Conservation (phyloP, 2,113 vertebrate species). For the Phyllostomus hastatus region DNA sequence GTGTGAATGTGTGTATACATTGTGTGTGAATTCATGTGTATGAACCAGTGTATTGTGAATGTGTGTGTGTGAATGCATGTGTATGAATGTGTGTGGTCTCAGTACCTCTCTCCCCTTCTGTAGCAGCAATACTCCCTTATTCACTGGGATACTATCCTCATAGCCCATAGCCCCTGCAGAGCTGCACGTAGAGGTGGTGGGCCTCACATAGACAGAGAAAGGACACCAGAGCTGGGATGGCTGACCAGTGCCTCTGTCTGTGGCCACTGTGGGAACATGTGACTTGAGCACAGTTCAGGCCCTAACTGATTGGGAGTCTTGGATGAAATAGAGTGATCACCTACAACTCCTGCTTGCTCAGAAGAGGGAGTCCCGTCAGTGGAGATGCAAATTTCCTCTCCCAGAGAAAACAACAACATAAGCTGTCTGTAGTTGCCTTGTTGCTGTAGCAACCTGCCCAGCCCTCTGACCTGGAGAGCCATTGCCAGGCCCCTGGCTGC, state of each 20-base stretch:
- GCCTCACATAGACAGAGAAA: background rate
- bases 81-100: background rate
- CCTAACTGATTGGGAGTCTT: background rate
- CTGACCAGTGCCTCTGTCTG: accelerated
- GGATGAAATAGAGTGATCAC: too few species aligned
- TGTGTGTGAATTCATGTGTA: background rate
- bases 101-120: background rate
- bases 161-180: background rate
- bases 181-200: background rate
- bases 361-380: accelerated
- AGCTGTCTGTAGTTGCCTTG: background rate
- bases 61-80: background rate
- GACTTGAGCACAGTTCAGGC: background rate
- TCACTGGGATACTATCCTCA: background rate
- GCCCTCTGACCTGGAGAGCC: accelerated
- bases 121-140: background rate
- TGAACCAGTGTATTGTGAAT: background rate
- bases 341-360: background rate
- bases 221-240: background rate
- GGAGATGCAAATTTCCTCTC: background rate
- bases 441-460: accelerated
- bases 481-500: too few species aligned
- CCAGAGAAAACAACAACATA: too few species aligned
- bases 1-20: background rate
- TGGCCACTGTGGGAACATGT: background rate